phyloP scores from a whole-genome alignment of 2,113 vertebrate species.

The Amphilophus citrinellus region DNA sequence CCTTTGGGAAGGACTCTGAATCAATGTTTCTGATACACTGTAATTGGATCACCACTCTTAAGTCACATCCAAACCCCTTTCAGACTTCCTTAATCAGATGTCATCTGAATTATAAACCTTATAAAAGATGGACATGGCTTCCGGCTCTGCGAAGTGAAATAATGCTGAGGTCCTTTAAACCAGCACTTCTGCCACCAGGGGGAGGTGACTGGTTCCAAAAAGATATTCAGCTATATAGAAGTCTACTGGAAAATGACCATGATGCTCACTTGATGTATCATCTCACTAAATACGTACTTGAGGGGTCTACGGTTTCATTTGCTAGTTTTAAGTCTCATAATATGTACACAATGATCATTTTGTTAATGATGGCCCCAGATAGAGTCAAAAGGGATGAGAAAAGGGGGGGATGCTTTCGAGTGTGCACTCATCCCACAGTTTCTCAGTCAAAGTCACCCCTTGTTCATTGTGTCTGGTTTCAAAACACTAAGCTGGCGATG shows the following conservation, averaged over 20 bases:
- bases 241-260: too few species aligned
- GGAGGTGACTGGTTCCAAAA: background rate
- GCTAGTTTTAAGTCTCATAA: background rate
- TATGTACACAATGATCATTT: background rate
- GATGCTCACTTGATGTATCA: too few species aligned
- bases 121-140: background rate
- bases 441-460: background rate
- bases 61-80: background rate
- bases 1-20: conserved; percentile 35
- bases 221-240: background rate
- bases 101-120: background rate
- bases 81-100: conserved; percentile 11
- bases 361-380: background rate
- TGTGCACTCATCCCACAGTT: background rate
- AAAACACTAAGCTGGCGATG: background rate
- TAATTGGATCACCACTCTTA: conserved; percentile 12
- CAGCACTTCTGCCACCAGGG: background rate
- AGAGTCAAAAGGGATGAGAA: background rate
- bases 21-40: conserved; percentile 16
- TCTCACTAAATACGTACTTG: too few species aligned
- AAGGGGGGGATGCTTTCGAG: background rate
- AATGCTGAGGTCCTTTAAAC: background rate
- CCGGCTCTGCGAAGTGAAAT: background rate
- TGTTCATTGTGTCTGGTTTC: background rate
- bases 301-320: background rate